Base-by-base conservation (phyloP, 1,140 invertebrate species). In the Oryctes rhinoceros region DNA sequence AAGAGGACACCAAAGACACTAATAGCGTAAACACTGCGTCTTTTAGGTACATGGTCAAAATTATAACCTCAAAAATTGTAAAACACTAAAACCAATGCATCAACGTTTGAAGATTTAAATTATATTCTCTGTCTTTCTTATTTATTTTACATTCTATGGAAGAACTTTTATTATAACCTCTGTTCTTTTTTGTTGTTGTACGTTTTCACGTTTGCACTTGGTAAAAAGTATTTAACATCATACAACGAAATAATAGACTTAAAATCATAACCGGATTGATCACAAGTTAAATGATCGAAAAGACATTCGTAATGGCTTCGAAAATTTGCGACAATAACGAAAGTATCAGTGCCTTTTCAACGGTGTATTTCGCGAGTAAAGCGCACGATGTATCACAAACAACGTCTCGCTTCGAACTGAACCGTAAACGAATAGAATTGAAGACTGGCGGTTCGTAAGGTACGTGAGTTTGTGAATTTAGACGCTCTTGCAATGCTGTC, bases 51-150 rank as follows among this genome's bases (percentile, higher is more conserved):
- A 67, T 30, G 30, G 24, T 30, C 7, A 18, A 5, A 67, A 24
- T 24, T 67, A 67, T 67, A 67, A 67, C 65, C 65, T 67, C 65
- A 67, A 67, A 67, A 67, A 20, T 24, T 13, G 9, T 53, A 9
- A 13, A 53, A 53, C 13, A 4, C 9, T 13, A 4, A n/a, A 13
- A 53, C 49, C 13, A 53, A 53, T 53, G 11, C 11, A 53, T 13
- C n/a, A 13, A 15, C 9, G 49, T 53, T 53, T 53, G 9, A 3
- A 44, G 9, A 10, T 44, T 0, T 44, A 7, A 7, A 3, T 7
- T 44, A 44, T 44, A 3, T 44, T 3, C 39, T 5, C 39, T 44
- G 39, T 53, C 49, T 53, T 53, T 13, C 11, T 53, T 7, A 4
- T 13, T 15, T 11, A 53, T n/a, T 13, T 53, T 53, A 53, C 49